These are phyloP conservation scores for Suricata suricatta DNA, from an alignment of 2,113 vertebrate species.

Conservation along the genomic window DNA sequence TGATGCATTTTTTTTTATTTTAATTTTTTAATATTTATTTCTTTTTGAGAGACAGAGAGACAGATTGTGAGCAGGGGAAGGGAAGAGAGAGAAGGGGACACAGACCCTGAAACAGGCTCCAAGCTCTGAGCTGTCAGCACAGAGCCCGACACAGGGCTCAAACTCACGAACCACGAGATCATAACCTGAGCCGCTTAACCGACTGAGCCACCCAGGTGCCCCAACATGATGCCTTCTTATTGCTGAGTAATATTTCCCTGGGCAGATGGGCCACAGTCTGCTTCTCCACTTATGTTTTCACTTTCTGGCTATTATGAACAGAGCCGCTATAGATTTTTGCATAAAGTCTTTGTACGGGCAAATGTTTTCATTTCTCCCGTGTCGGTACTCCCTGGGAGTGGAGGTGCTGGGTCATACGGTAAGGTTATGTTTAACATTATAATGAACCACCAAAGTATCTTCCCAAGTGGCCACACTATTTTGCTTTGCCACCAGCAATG, in stretches of 20 bases:
- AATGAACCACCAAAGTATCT: background rate
- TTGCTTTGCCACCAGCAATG: background rate
- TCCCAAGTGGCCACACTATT: background rate
- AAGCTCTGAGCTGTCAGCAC: too few relatives aligned
- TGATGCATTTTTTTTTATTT: too few relatives aligned
- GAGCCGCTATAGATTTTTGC: background rate
- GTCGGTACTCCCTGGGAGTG: background rate
- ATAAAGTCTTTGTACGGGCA: too few relatives aligned
- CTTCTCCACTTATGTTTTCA: background rate
- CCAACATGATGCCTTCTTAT: background rate
- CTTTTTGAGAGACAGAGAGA: too few relatives aligned
- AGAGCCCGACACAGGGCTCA: too few relatives aligned
- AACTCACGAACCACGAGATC: too few relatives aligned
- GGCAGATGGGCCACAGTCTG: background rate
- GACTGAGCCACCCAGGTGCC: too few relatives aligned
- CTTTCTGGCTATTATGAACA: background rate
- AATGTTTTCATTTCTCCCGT: background rate
- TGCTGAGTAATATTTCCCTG: background rate
- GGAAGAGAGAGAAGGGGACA: too few relatives aligned
- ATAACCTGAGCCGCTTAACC: too few relatives aligned
- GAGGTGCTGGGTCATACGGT: rapidly evolving
- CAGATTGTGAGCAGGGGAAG: too few relatives aligned
- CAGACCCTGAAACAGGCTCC: too few relatives aligned
- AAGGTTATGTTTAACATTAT: background rate
- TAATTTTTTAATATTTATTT: too few relatives aligned